Conservation (phyloP, 2,797 vertebrate genomes). For the Sciaenops ocellatus region DNA sequence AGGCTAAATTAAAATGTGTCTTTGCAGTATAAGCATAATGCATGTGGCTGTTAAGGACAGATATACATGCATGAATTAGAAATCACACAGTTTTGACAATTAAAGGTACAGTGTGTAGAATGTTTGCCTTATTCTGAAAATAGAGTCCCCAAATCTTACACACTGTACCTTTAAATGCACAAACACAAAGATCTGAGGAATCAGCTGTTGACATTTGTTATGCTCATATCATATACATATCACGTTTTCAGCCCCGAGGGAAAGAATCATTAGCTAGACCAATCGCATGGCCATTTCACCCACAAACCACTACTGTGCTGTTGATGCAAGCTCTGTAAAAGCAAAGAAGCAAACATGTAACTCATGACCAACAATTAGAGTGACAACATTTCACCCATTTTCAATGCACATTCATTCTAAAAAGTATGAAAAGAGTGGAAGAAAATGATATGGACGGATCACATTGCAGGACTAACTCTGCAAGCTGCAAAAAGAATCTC, state of each 20-base stretch:
- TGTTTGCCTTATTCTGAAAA: too few species aligned
- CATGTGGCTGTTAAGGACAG: not conserved
- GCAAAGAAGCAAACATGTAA: too few species aligned
- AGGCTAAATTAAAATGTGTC: too few species aligned
- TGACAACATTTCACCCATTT: not conserved
- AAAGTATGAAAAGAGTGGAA: too few species aligned
- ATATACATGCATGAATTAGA: not conserved
- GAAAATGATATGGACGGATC: not conserved
- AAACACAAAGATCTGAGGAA: not conserved
- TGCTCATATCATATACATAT: not conserved
- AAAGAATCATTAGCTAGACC: not conserved
- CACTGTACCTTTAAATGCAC: too few species aligned
- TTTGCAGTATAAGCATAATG: not conserved
- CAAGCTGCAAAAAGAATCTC: not conserved
- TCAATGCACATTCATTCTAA: not conserved
- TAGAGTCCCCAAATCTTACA: too few species aligned
- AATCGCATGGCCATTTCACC: not conserved
- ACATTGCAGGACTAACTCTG: not conserved
- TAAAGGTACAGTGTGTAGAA: too few species aligned
- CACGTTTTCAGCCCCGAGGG: not conserved
- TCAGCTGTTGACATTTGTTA: not conserved
- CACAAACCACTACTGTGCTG: too few species aligned
- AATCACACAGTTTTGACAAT: not conserved
- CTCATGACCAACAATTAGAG: not conserved
- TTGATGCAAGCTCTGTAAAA: not conserved